Evolutionary conservation across 2,888 invertebrate species (phyloP).

Genomic region (Heteropelma amictum): DNA sequence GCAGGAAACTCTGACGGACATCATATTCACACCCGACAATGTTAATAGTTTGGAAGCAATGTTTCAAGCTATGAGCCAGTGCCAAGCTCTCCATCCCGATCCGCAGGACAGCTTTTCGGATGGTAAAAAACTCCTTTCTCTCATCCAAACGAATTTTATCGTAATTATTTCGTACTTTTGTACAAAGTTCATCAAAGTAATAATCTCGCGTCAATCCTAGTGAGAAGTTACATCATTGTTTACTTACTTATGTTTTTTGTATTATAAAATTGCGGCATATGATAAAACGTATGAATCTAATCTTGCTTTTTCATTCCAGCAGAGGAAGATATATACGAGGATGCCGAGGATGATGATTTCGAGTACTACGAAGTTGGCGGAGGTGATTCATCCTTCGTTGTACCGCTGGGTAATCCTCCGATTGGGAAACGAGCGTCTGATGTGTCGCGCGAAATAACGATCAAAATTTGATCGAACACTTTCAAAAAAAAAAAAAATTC

Average conservation of each 20-base stretch:
- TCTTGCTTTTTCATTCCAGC: slow-evolving; percentile 61
- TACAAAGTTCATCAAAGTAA: too few species aligned
- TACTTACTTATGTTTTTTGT: not conserved
- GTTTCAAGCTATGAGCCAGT: slow-evolving; percentile 87
- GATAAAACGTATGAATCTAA: not conserved
- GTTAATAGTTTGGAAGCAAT: slow-evolving; percentile 82
- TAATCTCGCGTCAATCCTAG: too few species aligned
- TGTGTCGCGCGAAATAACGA: not conserved
- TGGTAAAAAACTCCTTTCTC: slow-evolving; percentile 66
- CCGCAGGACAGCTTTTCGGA: slow-evolving; percentile 82
- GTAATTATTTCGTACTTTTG: too few species aligned
- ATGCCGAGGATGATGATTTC: slow-evolving; percentile 78
- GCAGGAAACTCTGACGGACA: slow-evolving; percentile 83
- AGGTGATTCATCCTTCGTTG: slow-evolving; percentile 75
- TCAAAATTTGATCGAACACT: too few species aligned
- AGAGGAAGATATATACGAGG: slow-evolving; percentile 79
- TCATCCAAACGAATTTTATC: not conserved
- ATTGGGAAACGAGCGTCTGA: not conserved
- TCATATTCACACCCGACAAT: slow-evolving; percentile 86
- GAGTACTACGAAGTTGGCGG: slow-evolving; percentile 78
- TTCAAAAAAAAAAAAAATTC: too few species aligned
- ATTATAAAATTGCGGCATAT: too few species aligned
- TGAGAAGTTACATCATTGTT: too few species aligned
- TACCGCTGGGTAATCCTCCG: slow-evolving; percentile 72
- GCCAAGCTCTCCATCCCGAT: slow-evolving; percentile 90